Percentiles rank a stretch among this genome's conserved stretches.
Conservation (phyloP, 1,140 invertebrate species). For the Helicorthomorpha holstii region DNA sequence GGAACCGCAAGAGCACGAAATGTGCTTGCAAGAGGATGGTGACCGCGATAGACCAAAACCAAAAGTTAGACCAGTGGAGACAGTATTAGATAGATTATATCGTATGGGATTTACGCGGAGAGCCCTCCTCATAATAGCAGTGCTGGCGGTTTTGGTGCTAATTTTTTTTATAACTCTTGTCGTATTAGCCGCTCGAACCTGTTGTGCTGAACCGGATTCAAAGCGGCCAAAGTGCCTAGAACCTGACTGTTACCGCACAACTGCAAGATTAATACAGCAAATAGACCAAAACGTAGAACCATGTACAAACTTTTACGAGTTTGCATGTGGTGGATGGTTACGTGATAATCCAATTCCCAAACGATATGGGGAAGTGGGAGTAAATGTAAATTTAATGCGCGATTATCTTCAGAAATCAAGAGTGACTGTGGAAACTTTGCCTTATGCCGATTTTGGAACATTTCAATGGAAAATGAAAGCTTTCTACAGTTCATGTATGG, state of each 20-base stretch:
- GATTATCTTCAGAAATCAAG: not conserved
- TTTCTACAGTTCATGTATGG: slow-evolving; percentile 6
- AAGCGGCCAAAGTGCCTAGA: not conserved
- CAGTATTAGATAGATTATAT: not conserved
- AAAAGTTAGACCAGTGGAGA: not conserved
- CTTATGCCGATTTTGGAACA: not conserved
- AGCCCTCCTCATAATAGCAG: not conserved
- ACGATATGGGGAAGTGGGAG: not conserved
- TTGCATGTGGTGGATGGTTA: slow-evolving; percentile 30
- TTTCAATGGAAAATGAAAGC: slow-evolving; percentile 6
- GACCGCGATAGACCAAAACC: not conserved
- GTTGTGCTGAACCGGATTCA: not conserved
- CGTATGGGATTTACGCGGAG: not conserved
- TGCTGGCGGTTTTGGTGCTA: not conserved
- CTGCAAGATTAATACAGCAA: slow-evolving; percentile 17
- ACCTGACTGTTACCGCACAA: not conserved
- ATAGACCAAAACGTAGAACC: slow-evolving; percentile 28
- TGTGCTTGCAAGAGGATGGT: too few relatives aligned
- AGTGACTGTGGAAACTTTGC: not conserved
- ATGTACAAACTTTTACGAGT: slow-evolving; percentile 33
- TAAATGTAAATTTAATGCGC: not conserved
- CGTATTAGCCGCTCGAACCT: not conserved
- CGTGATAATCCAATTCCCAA: slow-evolving; percentile 2
- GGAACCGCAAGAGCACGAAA: not conserved
- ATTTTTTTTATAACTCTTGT: slow-evolving; percentile 2